Evolutionary conservation across 2,888 invertebrate genomes (phyloP).

Genomic region (Diogma glabrata): DNA sequence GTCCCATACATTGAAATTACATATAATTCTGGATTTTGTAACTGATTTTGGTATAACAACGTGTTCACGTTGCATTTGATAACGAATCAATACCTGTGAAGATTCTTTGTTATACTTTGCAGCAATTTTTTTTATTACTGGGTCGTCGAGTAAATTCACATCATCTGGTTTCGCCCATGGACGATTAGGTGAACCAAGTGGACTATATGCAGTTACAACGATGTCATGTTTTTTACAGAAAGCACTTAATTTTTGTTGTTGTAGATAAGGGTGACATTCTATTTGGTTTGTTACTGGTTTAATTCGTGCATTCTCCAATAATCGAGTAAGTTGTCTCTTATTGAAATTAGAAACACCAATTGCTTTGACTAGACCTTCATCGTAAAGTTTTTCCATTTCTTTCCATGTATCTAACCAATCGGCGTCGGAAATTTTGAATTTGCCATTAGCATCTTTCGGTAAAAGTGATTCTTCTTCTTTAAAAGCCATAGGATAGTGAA

Average conservation of each 20-base stretch:
- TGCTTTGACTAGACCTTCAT: conserved; percentile 56
- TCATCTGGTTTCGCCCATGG: conserved; percentile 36
- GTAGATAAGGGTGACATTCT: conserved; percentile 49
- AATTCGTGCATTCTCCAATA: conserved; percentile 50
- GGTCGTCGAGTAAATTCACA: no score
- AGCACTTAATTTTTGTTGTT: conserved; percentile 53
- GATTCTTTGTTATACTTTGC: conserved; percentile 50
- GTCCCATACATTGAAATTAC: conserved; percentile 41
- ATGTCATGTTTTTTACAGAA: conserved; percentile 55
- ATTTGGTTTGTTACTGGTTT: conserved; percentile 54
- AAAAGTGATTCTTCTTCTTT: conserved; percentile 25
- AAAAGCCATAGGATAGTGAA: conserved; percentile 73
- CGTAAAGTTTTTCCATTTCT: conserved; percentile 63
- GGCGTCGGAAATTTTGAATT: conserved; percentile 43
- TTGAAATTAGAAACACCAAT: conserved; percentile 87
- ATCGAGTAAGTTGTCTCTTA: conserved; percentile 55
- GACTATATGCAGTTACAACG: conserved; percentile 58
- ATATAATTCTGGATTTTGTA: conserved; percentile 34
- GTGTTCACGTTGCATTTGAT: no score
- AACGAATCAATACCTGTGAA: conserved; percentile 50
- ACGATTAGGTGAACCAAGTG: conserved; percentile 51
- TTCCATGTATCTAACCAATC: conserved; percentile 70
- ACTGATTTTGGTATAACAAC: conserved; percentile 42
- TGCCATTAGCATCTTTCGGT: conserved; percentile 19
- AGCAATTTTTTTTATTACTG: conserved; percentile 42